Evolutionary conservation across 2,797 vertebrate genomes (phyloP).

Genomic region (Caiman crocodilus): DNA sequence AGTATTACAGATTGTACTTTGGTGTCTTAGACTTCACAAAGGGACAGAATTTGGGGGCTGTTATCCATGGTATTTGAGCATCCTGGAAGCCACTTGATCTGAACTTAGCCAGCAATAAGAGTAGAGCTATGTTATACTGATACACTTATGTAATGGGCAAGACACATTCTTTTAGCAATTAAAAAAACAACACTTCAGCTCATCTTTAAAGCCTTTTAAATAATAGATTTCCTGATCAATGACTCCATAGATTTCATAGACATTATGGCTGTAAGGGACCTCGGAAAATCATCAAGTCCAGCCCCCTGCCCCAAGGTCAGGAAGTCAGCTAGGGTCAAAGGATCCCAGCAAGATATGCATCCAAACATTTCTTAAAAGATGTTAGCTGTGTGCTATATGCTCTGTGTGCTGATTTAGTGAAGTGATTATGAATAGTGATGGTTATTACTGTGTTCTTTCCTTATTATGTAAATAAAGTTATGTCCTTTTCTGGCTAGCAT

Average conservation of each 20-base stretch:
- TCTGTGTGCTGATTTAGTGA: background rate
- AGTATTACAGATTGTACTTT: background rate
- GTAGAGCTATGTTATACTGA: background rate
- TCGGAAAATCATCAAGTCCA: no score
- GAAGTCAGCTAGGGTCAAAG: background rate
- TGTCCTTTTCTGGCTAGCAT: background rate
- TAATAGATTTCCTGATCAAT: background rate
- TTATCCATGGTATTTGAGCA: background rate
- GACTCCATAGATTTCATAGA: no score
- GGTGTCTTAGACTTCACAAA: background rate
- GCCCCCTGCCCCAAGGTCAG: no score
- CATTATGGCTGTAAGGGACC: no score
- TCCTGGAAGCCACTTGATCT: background rate
- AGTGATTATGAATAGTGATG: background rate
- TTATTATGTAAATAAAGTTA: background rate
- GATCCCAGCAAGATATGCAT: no score
- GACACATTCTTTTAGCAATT: background rate
- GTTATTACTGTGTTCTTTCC: background rate
- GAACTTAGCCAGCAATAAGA: background rate
- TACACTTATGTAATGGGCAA: background rate
- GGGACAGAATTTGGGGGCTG: background rate
- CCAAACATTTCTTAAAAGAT: background rate
- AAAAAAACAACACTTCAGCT: background rate
- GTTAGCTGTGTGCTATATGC: background rate
- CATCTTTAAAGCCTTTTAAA: background rate